Base-by-base conservation (phyloP, 2,888 invertebrate species). In the Catocala fraxini region DNA sequence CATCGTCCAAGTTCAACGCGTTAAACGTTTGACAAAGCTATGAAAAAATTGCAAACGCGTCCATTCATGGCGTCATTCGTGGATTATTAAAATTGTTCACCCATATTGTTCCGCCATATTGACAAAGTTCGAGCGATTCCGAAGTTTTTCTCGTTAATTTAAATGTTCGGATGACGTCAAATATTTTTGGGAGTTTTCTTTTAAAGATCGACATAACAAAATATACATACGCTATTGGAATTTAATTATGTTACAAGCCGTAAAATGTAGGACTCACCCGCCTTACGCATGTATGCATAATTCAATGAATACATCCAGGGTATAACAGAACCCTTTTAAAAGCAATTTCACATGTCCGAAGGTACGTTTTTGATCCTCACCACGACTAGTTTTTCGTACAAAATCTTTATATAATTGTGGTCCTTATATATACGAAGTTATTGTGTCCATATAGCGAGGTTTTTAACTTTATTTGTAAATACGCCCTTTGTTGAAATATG, bases 71-170 rank as follows among this genome's bases (percentile, higher is more conserved):
- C 81, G 80, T 84, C 85, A 83, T 80, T 84, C 79, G 71, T 73
- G 82, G 85, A 89, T 87, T 89, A 89, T 90, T 89, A 89, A 89
- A 89, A 91, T 91, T 90, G 88, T 89, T 90, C 84, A 77, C 71
- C 79, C 81, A 86, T 87, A 87, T 85, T 84, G 84, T 85, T 80
- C 83, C 70, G 79, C 80, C 80, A 89, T 90, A 91, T 91, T 91
- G 89, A 79, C 80, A 89, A 91, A 91, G 89, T 90, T 91, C 66
- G 59, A 59, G 62, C 66, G 62, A 65, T 60, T 53, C 69, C 68
- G 70, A 85, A 87, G 81, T 85, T 87, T 85, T 79, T 79, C 75
- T 78, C 86, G 81, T 87, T 84, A 86, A 89, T 90, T 89, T 88
- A 79, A 87, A 89, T 85, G 80, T 77, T 81, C 74, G 77, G 76